Evolutionary conservation across 2,113 vertebrate genomes (phyloP).

Genomic region (Pterophyllum scalare): DNA sequence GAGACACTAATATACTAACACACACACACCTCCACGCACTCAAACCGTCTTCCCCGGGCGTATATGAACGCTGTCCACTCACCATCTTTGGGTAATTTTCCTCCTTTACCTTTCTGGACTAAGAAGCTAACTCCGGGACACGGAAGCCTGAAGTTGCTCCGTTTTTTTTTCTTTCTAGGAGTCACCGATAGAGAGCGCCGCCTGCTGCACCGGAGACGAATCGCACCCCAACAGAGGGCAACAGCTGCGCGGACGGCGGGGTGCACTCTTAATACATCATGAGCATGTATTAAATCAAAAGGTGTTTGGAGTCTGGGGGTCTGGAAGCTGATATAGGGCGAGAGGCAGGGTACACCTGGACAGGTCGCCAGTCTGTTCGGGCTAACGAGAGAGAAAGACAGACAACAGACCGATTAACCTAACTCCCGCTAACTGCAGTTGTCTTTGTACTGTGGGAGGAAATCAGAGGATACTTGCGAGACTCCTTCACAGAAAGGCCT

Average conservation of each 20-base stretch:
- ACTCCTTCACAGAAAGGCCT: too few species aligned
- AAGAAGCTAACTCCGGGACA: accelerated
- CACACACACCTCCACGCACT: not conserved
- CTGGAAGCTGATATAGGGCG: too few species aligned
- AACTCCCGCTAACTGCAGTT: too few species aligned
- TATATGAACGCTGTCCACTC: not conserved
- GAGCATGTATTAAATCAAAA: too few species aligned
- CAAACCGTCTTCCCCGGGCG: accelerated
- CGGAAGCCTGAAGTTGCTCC: not conserved
- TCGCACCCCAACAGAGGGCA: conserved; percentile 51
- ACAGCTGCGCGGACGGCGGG: not conserved
- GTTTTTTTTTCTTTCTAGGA: accelerated
- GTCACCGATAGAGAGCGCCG: conserved; percentile 29
- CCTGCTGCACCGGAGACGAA: conserved; percentile 40
- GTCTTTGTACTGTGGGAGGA: too few species aligned
- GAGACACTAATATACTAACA: not conserved
- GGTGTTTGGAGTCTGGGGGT: too few species aligned
- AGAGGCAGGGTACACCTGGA: too few species aligned
- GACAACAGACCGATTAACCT: too few species aligned
- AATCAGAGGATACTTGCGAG: too few species aligned
- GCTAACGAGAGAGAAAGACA: too few species aligned
- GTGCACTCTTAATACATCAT: not conserved
- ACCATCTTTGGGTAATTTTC: conserved; percentile 55
- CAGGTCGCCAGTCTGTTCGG: too few species aligned
- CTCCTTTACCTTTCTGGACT: not conserved